phyloP scores from a whole-genome alignment of 2,888 invertebrate species.

The Argyra leucocephala region DNA sequence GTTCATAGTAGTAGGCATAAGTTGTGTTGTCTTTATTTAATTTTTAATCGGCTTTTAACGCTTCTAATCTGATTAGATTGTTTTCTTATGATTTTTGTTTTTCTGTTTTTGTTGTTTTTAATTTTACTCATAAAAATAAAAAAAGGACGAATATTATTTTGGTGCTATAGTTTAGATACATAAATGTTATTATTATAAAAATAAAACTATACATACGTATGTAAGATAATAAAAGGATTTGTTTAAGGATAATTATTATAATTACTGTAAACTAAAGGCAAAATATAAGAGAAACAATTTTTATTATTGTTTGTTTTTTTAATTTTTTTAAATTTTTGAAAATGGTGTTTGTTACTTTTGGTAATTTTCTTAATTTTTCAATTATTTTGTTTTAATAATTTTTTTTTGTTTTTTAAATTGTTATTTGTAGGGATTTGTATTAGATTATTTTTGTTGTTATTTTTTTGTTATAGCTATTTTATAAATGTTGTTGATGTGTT shows the following conservation, averaged over 20 bases:
- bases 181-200: background rate
- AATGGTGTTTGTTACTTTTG: too few species aligned
- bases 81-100: background rate
- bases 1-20: too few species aligned
- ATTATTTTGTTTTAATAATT: background rate
- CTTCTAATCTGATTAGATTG: slow-evolving; percentile 11
- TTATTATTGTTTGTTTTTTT: background rate
- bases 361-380: too few species aligned
- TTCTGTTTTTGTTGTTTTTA: background rate
- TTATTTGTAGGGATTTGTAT: background rate
- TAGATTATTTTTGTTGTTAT: too few species aligned
- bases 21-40: background rate
- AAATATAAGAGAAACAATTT: too few species aligned
- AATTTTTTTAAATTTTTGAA: background rate
- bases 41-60: slow-evolving; percentile 12
- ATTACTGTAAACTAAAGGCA: background rate
- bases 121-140: too few species aligned
- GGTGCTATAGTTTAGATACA: background rate
- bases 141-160: background rate
- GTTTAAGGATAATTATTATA: slow-evolving; percentile 6
- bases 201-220: background rate
- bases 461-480: too few species aligned
- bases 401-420: background rate
- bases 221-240: background rate
- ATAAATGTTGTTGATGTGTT: too few species aligned